A percentile compares a stretch with the other conserved stretches of the same genome.
These are phyloP conservation scores for Chamaetylas fuelleborni DNA, from an alignment of 2,113 vertebrate genomes.

Conservation along the genomic window DNA sequence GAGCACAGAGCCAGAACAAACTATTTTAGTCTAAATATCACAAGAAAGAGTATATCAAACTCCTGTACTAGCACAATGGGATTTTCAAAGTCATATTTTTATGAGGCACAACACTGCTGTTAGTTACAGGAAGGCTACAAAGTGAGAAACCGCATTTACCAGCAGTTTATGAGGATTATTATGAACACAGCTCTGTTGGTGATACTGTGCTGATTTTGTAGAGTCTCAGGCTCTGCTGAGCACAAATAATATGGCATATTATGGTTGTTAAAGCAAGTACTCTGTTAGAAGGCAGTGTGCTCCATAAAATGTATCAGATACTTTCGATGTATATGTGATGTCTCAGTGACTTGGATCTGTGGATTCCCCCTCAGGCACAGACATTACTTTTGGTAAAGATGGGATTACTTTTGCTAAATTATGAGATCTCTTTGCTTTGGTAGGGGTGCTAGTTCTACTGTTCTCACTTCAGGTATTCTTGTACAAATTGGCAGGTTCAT, in stretches of 20 bases:
- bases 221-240: not conserved
- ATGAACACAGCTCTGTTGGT: not conserved
- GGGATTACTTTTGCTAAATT: not conserved
- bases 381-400: not conserved
- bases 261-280: not conserved
- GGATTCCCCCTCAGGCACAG: not conserved
- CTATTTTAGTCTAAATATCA: not conserved
- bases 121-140: not conserved
- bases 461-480: not conserved
- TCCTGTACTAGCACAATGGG: not conserved
- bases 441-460: not conserved
- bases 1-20: not conserved
- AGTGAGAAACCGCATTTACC: not conserved
- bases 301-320: not conserved
- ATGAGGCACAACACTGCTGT: not conserved
- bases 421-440: not conserved
- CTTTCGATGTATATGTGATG: not conserved
- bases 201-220: not conserved
- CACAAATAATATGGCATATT: not conserved
- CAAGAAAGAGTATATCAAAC: not conserved
- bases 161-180: not conserved
- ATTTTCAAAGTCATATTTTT: not conserved
- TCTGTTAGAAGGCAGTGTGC: not conserved
- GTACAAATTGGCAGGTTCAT: not conserved
- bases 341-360: not conserved